Evolutionary conservation across 2,113 vertebrate genomes (phyloP), one percentile per base, ranked within the genome.

Genomic region (Callipepla squamata): DNA sequence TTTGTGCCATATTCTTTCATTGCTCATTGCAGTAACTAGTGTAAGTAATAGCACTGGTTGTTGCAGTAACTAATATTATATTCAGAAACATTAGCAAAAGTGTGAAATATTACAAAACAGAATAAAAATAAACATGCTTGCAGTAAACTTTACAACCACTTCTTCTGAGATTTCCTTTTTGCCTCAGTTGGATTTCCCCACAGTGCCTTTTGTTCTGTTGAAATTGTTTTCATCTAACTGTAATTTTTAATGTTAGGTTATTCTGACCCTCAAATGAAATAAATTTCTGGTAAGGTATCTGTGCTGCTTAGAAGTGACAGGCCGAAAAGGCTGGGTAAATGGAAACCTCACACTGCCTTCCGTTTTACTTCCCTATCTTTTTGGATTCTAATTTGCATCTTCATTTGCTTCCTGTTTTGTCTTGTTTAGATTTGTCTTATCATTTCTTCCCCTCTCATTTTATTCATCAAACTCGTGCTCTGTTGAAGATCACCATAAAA

Each of bases 281-380:
- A 67, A 38, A 44, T 8, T 45, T 80, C 19, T 61, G 32, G 14
- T 81, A 34, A 61, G 70, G n/a, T 48, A 59, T 13, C 15, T 81
- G 1, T 38, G 17, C 59, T 76, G 26, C 34, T 86, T 86, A 34
- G 34, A 77, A 90, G 21, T 55, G 10, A 6, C 12, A 25, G 47
- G 7, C 36, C 42, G 50, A 16, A 50, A 78, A 67, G 48, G 18
- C 25, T 44, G 59, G 14, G 8, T 55, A 44, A 65, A 66, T 17
- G 30, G 25, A 34, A 67, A 67, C 50, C 48, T 38, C 44, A 4
- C 0, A 0, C 38, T 36, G 5, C 17, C 21, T 3, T 69, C 3
- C 32, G 53, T 82, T 50, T 65, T 12, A 28, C 3, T 22, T 61
- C 34, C 57, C 75, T 34, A 15, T 80, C 19, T 75, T 47, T 44